These are phyloP conservation scores for Alitta virens DNA, from an alignment of 2,888 invertebrate genomes.

Conservation along the genomic window DNA sequence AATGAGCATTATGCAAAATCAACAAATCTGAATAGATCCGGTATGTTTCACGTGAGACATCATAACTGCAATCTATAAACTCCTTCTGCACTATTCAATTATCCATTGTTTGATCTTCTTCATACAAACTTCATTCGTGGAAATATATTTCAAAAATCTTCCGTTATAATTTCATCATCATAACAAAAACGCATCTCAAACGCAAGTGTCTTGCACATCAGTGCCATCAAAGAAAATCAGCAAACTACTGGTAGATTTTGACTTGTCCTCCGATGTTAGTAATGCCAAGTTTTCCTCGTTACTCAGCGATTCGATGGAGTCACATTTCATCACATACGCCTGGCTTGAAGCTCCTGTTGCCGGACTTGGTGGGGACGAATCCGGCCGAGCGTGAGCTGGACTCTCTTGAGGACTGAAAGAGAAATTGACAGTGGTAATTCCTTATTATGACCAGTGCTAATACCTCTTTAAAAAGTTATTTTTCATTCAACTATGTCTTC, in stretches of 20 bases:
- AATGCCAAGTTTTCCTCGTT: slow-evolving; percentile 62
- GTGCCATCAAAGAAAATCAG: slow-evolving; percentile 41
- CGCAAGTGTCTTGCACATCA: slow-evolving; percentile 26
- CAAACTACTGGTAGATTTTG: slow-evolving; percentile 23
- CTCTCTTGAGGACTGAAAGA: not conserved
- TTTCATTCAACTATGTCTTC: no score
- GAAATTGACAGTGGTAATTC: not conserved
- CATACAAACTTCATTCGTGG: no score
- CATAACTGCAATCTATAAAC: no score
- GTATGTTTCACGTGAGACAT: no score
- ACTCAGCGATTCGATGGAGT: slow-evolving; percentile 56
- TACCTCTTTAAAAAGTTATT: no score
- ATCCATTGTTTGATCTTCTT: no score
- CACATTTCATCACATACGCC: slow-evolving; percentile 50
- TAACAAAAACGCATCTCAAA: slow-evolving; percentile 11
- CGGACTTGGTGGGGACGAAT: not conserved
- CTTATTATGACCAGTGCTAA: no score
- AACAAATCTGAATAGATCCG: no score
- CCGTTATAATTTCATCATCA: no score
- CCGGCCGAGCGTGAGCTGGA: not conserved
- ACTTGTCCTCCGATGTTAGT: slow-evolving; percentile 48
- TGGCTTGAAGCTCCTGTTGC: slow-evolving; percentile 21
- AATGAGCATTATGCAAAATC: no score
- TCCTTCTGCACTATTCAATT: no score
- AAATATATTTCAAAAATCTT: no score